These are phyloP conservation scores for Perithous albicinctus DNA, from an alignment of 2,888 invertebrate genomes.

Conservation along the genomic window DNA sequence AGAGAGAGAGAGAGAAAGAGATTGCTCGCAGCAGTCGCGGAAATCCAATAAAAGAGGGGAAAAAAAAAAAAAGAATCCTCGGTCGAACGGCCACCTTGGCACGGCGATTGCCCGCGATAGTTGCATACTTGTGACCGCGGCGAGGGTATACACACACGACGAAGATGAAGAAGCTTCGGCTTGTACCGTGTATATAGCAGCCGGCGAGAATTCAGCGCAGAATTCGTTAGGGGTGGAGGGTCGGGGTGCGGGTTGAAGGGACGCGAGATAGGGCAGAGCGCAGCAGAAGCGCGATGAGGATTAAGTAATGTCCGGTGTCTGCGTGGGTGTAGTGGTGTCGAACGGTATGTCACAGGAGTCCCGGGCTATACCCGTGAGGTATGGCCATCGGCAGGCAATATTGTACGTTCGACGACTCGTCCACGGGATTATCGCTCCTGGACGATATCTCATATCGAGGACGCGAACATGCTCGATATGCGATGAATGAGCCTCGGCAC, in stretches of 20 bases:
- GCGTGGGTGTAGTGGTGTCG: slow-evolving; percentile 73
- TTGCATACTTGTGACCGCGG: slow-evolving; percentile 60
- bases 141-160: slow-evolving; percentile 18
- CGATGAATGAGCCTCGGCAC: slow-evolving; percentile 83
- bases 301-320: slow-evolving; percentile 64
- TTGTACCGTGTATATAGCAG: slow-evolving; percentile 9
- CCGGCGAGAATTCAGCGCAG: slow-evolving; percentile 59
- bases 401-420: slow-evolving; percentile 78
- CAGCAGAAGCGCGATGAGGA: slow-evolving; percentile 69
- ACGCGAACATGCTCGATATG: slow-evolving; percentile 82
- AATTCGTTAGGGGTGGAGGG: slow-evolving; percentile 32
- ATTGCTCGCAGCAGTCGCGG: slow-evolving; percentile 35
- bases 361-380: slow-evolving; percentile 74
- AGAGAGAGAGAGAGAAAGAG: slow-evolving; percentile 4
- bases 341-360: slow-evolving; percentile 77
- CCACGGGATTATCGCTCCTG: slow-evolving; percentile 79
- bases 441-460: slow-evolving; percentile 83
- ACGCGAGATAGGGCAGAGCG: too few relatives aligned
- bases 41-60: slow-evolving; percentile 28
- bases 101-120: slow-evolving; percentile 63
- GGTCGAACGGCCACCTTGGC: slow-evolving; percentile 51
- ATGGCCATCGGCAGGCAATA: slow-evolving; percentile 79
- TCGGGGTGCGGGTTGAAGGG: slow-evolving; percentile 64
- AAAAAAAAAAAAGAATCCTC: slow-evolving; percentile 29
- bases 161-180: slow-evolving; percentile 56